Evolutionary conservation across 2,888 invertebrate species (phyloP), one percentile per base, ranked within the genome.

Genomic region (Lissonota sp.): DNA sequence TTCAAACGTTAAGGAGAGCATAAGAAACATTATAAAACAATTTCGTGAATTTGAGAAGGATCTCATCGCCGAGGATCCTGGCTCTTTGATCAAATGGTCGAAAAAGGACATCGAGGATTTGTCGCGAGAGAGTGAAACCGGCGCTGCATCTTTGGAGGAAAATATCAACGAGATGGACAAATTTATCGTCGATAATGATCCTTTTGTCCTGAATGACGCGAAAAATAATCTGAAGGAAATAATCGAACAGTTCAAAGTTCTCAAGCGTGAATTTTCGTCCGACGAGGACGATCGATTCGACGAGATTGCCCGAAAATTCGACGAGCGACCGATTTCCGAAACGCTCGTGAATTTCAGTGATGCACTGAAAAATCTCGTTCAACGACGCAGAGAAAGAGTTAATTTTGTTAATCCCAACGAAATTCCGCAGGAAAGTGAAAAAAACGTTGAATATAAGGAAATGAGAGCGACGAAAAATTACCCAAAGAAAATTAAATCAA

Each of bases 1-100:
- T 10, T 83, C 80, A 49, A 86, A 84, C 0, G 89, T 91, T 3
- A 90, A 88, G 76, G 90, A 92, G 74, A 91, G 88, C 64, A 92
- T 92, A 78, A 87, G 87, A 72, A 91, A 88, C 69, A 92, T 92
- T 80, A 91, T 92, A 82, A 87, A 88, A 79, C 91, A 92, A 75
- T 92, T 92, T 78, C 90, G 88, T 63, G 91, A 92, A 82, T 92
- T 92, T 70, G 92, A 92, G 79, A 88, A 89, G 71, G 86, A 90
- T 77, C 88, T 92, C 49, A 84, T 86, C 6, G 82, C 84, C 1
- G 90, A 90, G 46, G 89, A 89, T 80, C 71, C 73, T 6, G 82
- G 84, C 16, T 71, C 82, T 5, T 66, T 80, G 16, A 84, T 77
- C 44, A 80, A 84, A 53, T 85, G 79, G 82, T 80, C 84, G 7